A percentile compares a stretch with the other conserved stretches of the same genome.
These are phyloP conservation scores for Erebia palarica DNA, from an alignment of 2,888 invertebrate genomes.

Conservation along the genomic window DNA sequence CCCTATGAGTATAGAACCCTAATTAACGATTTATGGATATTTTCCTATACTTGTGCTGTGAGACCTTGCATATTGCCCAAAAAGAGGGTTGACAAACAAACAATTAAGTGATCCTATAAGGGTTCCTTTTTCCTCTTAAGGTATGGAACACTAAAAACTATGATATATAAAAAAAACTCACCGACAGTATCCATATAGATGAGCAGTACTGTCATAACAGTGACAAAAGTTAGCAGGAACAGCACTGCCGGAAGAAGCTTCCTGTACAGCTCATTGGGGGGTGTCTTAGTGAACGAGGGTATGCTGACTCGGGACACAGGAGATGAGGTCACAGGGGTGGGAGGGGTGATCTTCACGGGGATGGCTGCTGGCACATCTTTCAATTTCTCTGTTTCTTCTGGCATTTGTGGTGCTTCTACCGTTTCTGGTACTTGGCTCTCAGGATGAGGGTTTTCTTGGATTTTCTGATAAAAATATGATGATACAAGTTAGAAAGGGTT, in stretches of 20 bases:
- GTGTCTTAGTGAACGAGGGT: slow-evolving; percentile 65
- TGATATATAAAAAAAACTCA: slow-evolving; percentile 58
- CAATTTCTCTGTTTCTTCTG: slow-evolving; percentile 33
- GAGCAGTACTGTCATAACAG: slow-evolving; percentile 89
- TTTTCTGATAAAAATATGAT: slow-evolving; percentile 54
- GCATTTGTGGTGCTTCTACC: slow-evolving; percentile 32
- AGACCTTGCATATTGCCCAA: no score
- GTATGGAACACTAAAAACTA: no score
- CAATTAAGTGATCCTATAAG: no score
- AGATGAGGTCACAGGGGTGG: slow-evolving; percentile 41
- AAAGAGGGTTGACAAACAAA: no score
- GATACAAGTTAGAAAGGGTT: no score
- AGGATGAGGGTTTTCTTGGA: slow-evolving; percentile 51
- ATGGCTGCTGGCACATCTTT: slow-evolving; percentile 49
- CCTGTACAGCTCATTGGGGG: slow-evolving; percentile 73
- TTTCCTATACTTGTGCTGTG: no score
- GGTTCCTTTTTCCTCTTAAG: no score
- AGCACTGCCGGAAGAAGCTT: slow-evolving; percentile 86
- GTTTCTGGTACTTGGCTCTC: slow-evolving; percentile 35
- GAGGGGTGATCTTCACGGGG: slow-evolving; percentile 43
- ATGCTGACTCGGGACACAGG: slow-evolving; percentile 53
- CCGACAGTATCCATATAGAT: slow-evolving; percentile 92
- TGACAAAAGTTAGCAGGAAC: slow-evolving; percentile 90
- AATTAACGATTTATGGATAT: no score
- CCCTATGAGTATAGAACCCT: no score